Conservation (phyloP, 2,797 vertebrate genomes). For the Rhodeus uyekii region DNA sequence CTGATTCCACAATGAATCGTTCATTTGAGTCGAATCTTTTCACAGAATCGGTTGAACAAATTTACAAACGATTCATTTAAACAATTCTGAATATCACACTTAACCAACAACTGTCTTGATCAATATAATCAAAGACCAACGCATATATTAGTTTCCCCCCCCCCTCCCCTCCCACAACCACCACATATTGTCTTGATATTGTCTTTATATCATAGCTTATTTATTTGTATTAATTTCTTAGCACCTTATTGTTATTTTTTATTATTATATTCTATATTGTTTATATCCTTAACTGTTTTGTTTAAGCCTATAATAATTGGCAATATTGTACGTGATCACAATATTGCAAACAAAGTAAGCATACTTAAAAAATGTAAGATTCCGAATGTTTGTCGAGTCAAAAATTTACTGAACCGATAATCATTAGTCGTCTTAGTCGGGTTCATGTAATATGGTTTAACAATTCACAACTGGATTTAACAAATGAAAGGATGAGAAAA, state of each 20-base stretch:
- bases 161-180: too few relatives aligned
- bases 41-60: neutral
- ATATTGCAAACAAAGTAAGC: neutral
- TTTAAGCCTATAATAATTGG: neutral
- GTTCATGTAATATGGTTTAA: neutral
- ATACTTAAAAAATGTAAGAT: neutral
- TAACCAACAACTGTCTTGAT: neutral
- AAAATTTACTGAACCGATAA: too few relatives aligned
- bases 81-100: neutral
- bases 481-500: neutral
- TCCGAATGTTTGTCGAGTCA: neutral
- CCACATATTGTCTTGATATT: neutral
- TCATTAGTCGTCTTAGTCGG: too few relatives aligned
- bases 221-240: neutral
- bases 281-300: neutral
- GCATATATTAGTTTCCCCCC: neutral
- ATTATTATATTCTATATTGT: neutral
- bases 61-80: neutral
- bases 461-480: neutral
- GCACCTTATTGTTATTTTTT: neutral
- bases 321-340: neutral
- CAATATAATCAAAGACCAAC: neutral
- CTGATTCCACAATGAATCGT: neutral
- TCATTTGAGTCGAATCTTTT: slow-evolving; percentile 5
- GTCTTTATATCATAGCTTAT: neutral